Conservation (phyloP, 2,113 vertebrate species). For the Etheostoma cragini region DNA sequence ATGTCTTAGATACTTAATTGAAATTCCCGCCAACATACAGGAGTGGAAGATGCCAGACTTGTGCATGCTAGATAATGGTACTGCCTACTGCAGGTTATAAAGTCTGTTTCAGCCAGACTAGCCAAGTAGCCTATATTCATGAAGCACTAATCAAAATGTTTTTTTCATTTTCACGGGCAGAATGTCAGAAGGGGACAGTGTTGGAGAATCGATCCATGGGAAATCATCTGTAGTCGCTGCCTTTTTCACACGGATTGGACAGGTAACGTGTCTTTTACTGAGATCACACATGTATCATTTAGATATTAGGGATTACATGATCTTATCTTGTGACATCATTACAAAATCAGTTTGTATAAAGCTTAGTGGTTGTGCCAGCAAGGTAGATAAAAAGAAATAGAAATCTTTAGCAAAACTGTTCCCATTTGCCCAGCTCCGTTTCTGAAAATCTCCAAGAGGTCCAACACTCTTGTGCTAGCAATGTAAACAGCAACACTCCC, state of each 20-base stretch:
- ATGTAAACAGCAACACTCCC: no score
- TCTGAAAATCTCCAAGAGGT: no score
- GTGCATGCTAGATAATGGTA: neutral
- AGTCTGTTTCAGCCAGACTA: neutral
- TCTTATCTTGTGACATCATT: no score
- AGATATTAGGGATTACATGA: neutral
- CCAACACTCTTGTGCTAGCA: no score
- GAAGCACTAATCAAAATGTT: neutral
- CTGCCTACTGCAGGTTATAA: neutral
- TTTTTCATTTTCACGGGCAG: conserved; percentile 79
- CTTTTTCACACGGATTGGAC: conserved; percentile 95
- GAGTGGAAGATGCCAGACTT: neutral
- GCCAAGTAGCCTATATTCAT: neutral
- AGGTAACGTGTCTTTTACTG: conserved; percentile 83
- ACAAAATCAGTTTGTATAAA: no score
- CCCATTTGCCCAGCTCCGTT: no score
- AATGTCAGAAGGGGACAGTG: conserved; percentile 99
- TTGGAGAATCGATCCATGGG: conserved; percentile 96
- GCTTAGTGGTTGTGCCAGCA: no score
- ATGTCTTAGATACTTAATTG: neutral
- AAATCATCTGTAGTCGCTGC: conserved; percentile 91
- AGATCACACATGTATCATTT: conserved; percentile 40
- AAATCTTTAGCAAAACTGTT: no score
- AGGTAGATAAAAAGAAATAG: no score
- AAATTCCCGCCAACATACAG: neutral